Conservation (phyloP, 1,140 invertebrate genomes). For the Himalopsyche phryganea region DNA sequence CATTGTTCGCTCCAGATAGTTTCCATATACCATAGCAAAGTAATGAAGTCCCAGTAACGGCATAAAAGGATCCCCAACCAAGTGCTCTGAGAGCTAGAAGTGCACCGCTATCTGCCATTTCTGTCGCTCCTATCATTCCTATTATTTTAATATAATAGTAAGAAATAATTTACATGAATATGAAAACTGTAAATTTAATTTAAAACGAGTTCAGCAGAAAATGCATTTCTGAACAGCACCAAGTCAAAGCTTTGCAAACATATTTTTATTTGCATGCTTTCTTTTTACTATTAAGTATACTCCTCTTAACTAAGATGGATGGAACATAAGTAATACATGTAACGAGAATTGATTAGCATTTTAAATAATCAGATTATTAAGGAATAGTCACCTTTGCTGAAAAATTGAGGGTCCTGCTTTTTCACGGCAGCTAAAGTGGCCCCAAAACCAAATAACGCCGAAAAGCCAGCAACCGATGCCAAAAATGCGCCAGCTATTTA, state of each 20-base stretch:
- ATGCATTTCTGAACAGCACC: too few relatives aligned
- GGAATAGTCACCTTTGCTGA: constrained; percentile 73
- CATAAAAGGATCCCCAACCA: constrained; percentile 83
- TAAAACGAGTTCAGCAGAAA: background rate
- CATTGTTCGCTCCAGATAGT: constrained; percentile 77
- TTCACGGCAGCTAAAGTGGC: constrained; percentile 71
- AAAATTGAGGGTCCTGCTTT: constrained; percentile 75
- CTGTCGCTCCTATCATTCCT: constrained; percentile 57
- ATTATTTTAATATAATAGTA: constrained; percentile 17
- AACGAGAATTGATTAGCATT: too few relatives aligned
- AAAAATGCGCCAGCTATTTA: constrained; percentile 72
- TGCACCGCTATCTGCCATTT: constrained; percentile 71
- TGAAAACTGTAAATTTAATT: background rate
- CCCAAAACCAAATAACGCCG: constrained; percentile 78
- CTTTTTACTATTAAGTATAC: too few relatives aligned
- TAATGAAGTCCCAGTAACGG: constrained; percentile 74
- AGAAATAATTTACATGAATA: constrained; percentile 3
- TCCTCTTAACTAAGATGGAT: too few relatives aligned
- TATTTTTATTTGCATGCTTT: too few relatives aligned
- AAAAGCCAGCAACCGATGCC: constrained; percentile 71
- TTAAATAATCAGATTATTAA: too few relatives aligned
- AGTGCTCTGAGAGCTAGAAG: constrained; percentile 77
- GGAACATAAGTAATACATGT: too few relatives aligned
- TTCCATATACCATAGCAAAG: constrained; percentile 87
- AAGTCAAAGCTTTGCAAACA: too few relatives aligned